Percentiles rank a stretch among this genome's conserved stretches.
Evolutionary conservation across 2,113 vertebrate species (phyloP).

Genomic region (Aptenodytes patagonicus): DNA sequence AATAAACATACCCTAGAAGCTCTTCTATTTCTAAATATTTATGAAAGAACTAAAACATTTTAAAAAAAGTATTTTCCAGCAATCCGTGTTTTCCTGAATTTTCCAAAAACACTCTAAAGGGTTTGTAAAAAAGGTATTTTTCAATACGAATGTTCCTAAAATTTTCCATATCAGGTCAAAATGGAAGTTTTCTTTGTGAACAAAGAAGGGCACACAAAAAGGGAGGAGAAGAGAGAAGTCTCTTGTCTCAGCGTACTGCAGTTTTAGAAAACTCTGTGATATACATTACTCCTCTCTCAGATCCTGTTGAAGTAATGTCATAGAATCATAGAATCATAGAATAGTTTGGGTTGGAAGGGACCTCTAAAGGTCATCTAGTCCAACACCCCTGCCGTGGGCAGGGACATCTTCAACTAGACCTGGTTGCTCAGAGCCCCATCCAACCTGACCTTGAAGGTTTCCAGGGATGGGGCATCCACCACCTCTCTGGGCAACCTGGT

Average conservation of each 20-base stretch:
- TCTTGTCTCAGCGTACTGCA: not conserved
- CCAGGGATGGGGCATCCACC: no score
- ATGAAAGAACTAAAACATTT: not conserved
- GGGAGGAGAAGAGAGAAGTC: not conserved
- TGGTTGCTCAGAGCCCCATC: no score
- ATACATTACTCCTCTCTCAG: not conserved
- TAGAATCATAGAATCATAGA: no score
- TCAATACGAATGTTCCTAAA: not conserved
- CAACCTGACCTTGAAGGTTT: no score
- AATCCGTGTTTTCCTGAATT: not conserved
- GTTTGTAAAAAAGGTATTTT: not conserved
- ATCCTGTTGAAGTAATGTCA: not conserved
- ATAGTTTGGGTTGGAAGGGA: no score
- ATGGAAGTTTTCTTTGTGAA: not conserved
- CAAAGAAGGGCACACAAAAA: not conserved
- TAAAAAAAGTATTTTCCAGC: not conserved
- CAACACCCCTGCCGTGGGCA: no score
- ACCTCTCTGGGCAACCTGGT: no score
- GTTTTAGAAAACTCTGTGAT: not conserved
- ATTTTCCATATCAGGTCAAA: not conserved
- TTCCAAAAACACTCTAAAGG: not conserved
- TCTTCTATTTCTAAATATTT: slow-evolving; percentile 11
- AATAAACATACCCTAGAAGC: not conserved
- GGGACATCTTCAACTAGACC: no score
- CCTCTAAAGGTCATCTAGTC: no score